These are phyloP conservation scores for Rynchops niger DNA, from an alignment of 2,113 vertebrate species.

Conservation along the genomic window DNA sequence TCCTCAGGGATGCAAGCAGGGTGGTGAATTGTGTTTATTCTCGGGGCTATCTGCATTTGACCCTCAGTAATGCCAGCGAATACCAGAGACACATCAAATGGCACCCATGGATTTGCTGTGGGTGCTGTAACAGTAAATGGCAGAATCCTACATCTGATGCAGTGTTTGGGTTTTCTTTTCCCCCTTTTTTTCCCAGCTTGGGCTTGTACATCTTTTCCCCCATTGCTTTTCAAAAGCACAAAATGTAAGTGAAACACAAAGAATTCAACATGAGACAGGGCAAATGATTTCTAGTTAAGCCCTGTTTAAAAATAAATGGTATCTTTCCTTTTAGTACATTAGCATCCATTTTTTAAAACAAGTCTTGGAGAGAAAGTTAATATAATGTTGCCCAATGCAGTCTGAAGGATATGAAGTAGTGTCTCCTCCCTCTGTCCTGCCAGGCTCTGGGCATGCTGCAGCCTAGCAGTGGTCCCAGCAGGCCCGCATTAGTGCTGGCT, in stretches of 20 bases:
- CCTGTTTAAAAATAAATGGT: slow-evolving; percentile 16
- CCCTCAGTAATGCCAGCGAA: not conserved
- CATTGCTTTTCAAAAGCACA: not conserved
- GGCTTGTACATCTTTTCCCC: not conserved
- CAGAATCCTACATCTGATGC: accelerated
- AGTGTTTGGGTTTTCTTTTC: not conserved
- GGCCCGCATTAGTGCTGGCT: not conserved
- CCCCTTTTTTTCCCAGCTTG: not conserved
- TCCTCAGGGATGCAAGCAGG: not conserved
- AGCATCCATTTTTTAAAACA: not conserved
- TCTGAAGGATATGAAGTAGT: not conserved
- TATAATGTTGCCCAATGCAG: not conserved
- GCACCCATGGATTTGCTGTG: not conserved
- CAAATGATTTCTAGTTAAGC: not conserved
- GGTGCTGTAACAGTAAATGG: not conserved
- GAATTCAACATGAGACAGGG: not conserved
- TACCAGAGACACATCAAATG: not conserved
- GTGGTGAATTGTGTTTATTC: not conserved
- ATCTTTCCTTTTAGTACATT: not conserved
- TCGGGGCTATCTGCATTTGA: not conserved
- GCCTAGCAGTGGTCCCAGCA: not conserved
- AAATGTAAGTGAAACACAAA: not conserved
- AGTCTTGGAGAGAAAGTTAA: not conserved
- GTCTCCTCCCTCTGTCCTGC: not conserved
- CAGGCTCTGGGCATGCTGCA: not conserved